Conservation (phyloP, 2,888 invertebrate genomes). For the Polylopha cassiicola region DNA sequence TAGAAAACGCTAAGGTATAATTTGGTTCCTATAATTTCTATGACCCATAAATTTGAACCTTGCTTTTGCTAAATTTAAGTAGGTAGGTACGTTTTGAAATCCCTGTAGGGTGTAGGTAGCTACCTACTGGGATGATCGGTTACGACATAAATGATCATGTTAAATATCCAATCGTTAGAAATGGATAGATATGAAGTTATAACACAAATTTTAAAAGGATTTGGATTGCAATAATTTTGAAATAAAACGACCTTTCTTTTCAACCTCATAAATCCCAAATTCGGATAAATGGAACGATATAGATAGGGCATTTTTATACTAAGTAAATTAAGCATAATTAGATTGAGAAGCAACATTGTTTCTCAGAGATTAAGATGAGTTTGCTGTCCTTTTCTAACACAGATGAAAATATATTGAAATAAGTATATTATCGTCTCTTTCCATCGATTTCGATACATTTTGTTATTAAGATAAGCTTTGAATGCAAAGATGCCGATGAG, state of each 20-base stretch:
- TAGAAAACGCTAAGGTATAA: no score
- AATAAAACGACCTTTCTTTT: constrained; percentile 1
- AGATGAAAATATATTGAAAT: constrained; percentile 74
- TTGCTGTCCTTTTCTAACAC: constrained; percentile 64
- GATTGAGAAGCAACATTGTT: constrained; percentile 70
- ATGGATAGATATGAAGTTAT: constrained; percentile 4
- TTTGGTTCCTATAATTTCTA: no score
- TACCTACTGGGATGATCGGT: no score
- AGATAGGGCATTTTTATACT: constrained; percentile 28
- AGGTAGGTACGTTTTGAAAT: no score
- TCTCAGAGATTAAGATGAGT: constrained; percentile 63
- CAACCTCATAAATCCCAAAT: constrained; percentile 1
- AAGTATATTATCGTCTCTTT: constrained; percentile 62
- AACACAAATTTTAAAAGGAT: not conserved
- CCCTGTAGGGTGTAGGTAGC: constrained; percentile 34
- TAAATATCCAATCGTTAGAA: no score
- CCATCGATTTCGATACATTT: constrained; percentile 33
- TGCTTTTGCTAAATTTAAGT: no score
- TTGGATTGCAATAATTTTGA: not conserved
- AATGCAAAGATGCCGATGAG: constrained; percentile 4
- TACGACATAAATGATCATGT: no score
- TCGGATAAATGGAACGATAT: not conserved
- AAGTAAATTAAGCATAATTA: constrained; percentile 29
- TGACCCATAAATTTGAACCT: no score
- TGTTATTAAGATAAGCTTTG: not conserved